A percentile compares a stretch with the other conserved stretches of the same genome.
These are phyloP conservation scores for Eupeodes luniger DNA, from an alignment of 2,888 invertebrate genomes.

Conservation along the genomic window DNA sequence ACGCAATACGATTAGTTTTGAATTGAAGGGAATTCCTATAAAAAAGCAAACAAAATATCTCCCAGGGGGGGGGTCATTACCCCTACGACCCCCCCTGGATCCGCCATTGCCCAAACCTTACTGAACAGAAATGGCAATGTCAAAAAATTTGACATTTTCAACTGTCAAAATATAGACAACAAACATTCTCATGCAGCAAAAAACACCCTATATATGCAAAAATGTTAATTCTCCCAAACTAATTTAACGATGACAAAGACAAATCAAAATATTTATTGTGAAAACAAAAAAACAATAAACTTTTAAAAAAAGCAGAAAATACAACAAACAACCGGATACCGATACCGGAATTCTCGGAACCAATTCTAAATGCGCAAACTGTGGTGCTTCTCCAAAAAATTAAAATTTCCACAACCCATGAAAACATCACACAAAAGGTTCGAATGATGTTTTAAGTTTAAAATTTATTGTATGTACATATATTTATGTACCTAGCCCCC, in stretches of 20 bases:
- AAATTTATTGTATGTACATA: background rate
- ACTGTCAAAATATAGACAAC: too few species aligned
- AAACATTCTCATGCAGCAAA: too few species aligned
- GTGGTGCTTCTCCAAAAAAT: background rate
- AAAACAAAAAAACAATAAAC: background rate
- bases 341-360: conserved; percentile 3
- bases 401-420: background rate
- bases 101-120: too few species aligned
- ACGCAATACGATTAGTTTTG: too few species aligned
- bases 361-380: background rate
- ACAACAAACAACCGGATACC: background rate
- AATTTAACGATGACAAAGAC: background rate
- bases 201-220: too few species aligned
- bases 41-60: too few species aligned
- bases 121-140: too few species aligned
- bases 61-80: too few species aligned
- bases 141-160: too few species aligned
- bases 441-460: background rate
- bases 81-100: too few species aligned
- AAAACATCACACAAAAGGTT: conserved; percentile 12
- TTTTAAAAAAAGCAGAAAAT: background rate
- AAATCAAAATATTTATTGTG: background rate
- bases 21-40: too few species aligned
- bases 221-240: background rate
- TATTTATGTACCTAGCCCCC: background rate